Base-by-base conservation (phyloP, 53 echinoderm and acorn worm species). In the Henricia sp. region DNA sequence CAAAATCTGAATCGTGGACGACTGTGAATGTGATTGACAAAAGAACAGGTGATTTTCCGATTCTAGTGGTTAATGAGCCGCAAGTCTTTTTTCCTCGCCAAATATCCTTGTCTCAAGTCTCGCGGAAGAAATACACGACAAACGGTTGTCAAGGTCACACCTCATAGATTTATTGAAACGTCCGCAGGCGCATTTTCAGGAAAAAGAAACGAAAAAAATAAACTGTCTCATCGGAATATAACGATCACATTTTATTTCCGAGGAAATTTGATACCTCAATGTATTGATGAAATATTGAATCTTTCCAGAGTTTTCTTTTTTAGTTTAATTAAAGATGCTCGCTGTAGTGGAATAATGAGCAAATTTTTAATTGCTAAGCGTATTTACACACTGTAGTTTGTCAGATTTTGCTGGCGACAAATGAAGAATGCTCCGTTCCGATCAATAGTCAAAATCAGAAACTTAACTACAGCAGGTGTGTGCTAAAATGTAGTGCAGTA, bases 131-230 rank as follows among this genome's bases (percentile, higher is more conserved):
- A 60, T 62, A 80, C 80, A 80, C 64, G 48, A 63, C 80, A 64
- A 80, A 57, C 50, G 43, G 80, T 64, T 80, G 80, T 80, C 62
- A 80, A 80, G 80, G 80, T 80, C 80, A 80, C 80, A 80, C 50
- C 63, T 64, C 80, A 64, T 80, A 64, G 64, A 64, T 62, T 80
- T 63, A 41, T 76, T n/a, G 54, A 29, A 19, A 1, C 4, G n/a
- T 20, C 53, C 5, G 38, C 74, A 39, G 24, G 68, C 41, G 40
- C 41, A 37, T 36, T 20, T 24, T 25, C 50, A 48, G 44, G 71
- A 71, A 26, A 56, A 41, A 19, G 24, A 24, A 76, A 3, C 44
- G 30, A 12, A n/a, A 39, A 59, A 27, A 40, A 40, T 30, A 34
- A 25, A 8, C 19, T 0, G 12, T 26, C 2, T 9, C 33, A 32